These are phyloP conservation scores for Cactoblastis cactorum DNA, from an alignment of 2,888 invertebrate genomes.

Conservation along the genomic window DNA sequence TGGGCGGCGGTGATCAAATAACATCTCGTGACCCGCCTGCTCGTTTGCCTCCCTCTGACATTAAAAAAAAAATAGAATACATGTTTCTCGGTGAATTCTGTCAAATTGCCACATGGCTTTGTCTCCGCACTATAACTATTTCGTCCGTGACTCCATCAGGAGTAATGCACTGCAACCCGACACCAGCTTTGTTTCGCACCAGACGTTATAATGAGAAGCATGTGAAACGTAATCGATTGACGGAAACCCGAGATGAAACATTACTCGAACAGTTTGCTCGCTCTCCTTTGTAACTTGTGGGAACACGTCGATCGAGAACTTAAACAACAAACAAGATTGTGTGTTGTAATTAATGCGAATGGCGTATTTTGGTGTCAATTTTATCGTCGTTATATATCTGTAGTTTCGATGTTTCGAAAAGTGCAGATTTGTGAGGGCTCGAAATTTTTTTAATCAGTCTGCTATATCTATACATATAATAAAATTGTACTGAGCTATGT, in stretches of 20 bases:
- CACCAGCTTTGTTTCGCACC: conserved; percentile 68
- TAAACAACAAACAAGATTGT: not conserved
- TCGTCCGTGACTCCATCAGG: conserved; percentile 27
- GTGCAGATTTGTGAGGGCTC: no score
- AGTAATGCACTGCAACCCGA: conserved; percentile 63
- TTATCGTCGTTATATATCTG: not conserved
- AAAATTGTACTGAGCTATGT: no score
- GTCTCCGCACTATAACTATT: not conserved
- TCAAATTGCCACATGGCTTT: not conserved
- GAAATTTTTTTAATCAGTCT: no score
- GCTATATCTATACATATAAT: no score
- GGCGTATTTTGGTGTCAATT: not conserved
- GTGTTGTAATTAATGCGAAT: not conserved
- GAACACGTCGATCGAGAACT: conserved; percentile 1
- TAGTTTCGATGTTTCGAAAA: not conserved
- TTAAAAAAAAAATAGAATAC: no score
- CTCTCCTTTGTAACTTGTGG: conserved; percentile 42
- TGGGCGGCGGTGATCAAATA: no score
- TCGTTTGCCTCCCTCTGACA: no score
- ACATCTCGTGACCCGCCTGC: no score
- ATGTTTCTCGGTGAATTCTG: no score
- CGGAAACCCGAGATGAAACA: conserved; percentile 64
- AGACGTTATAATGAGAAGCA: conserved; percentile 75
- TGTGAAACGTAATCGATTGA: conserved; percentile 71
- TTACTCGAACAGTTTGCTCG: conserved; percentile 53